Evolutionary conservation across 2,888 invertebrate species (phyloP).

Genomic region (Cephus pulcher): DNA sequence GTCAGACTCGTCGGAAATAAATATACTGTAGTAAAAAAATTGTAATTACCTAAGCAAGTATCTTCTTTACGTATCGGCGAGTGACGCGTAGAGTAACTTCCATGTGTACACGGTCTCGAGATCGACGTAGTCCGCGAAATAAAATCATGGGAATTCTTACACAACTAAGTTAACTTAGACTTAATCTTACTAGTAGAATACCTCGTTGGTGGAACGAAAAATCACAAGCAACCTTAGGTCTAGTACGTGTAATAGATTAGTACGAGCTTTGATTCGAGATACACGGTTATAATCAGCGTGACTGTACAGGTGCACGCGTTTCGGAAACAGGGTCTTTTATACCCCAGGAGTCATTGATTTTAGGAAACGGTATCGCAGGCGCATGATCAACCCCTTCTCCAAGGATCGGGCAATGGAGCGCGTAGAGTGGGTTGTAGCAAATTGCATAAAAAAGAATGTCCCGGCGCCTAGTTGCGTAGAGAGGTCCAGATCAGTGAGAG

Average conservation of each 20-base stretch:
- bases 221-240: background rate
- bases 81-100: background rate
- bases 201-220: background rate
- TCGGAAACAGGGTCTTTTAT: conserved; percentile 49
- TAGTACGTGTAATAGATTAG: background rate
- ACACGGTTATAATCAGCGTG: background rate
- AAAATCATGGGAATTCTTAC: background rate
- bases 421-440: background rate
- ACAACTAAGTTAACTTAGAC: background rate
- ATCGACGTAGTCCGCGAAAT: background rate
- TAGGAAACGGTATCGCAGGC: background rate
- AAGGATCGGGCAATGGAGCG: background rate
- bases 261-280: background rate
- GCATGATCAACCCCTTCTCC: background rate
- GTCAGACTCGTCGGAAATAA: background rate
- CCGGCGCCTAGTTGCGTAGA: background rate
- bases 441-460: background rate
- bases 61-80: background rate
- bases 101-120: background rate
- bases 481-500: background rate
- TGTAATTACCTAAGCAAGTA: background rate
- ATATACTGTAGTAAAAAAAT: background rate
- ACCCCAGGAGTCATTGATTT: conserved; percentile 54
- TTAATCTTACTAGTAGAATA: background rate
- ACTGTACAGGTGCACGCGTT: conserved; percentile 31